Evolutionary conservation across 2,797 vertebrate genomes (phyloP).

Genomic region (Peromyscus attwateri): DNA sequence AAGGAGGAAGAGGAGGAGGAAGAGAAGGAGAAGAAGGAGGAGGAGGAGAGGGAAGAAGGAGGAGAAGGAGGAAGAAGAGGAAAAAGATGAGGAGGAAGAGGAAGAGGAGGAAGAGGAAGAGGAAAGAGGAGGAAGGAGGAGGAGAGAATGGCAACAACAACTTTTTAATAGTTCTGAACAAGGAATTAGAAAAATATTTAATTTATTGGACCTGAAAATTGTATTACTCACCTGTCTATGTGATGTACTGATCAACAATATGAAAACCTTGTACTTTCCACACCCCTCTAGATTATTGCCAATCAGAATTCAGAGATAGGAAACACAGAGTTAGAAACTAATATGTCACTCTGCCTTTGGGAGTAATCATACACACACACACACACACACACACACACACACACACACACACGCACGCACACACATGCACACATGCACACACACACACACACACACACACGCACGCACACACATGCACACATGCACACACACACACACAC

Average conservation of each 20-base stretch:
- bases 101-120: no score
- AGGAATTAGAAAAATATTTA: conserved; percentile 54
- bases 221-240: conserved; percentile 1
- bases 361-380: background rate
- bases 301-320: conserved; percentile 13
- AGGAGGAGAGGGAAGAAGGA: background rate
- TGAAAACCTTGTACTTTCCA: background rate
- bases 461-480: no score
- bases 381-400: no score
- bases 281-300: conserved; percentile 1
- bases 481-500: background rate
- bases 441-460: no score
- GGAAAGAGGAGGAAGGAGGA: background rate
- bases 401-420: background rate
- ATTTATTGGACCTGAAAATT: conserved; percentile 61
- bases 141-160: background rate
- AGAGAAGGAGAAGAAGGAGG: background rate
- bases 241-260: background rate
- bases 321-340: conserved; percentile 35
- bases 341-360: background rate
- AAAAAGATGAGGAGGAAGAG: no score
- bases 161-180: conserved; percentile 29
- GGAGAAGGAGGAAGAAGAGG: background rate
- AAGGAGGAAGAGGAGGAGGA: no score
- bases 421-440: background rate